Percentiles rank a stretch among this genome's conserved stretches.
Evolutionary conservation across 2,888 invertebrate species (phyloP).

Genomic region (Tenthredo distinguenda): DNA sequence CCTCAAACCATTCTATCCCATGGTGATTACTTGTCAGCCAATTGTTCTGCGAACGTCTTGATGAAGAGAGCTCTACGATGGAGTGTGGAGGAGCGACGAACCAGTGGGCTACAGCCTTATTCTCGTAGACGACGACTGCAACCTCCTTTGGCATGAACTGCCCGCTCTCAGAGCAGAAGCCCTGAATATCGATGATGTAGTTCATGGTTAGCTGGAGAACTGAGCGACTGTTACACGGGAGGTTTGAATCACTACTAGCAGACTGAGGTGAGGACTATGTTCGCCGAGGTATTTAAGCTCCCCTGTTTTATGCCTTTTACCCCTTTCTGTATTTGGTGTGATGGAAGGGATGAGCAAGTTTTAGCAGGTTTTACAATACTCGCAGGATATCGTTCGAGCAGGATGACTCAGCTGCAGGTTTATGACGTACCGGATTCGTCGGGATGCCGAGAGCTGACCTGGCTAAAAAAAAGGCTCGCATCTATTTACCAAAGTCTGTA

Average conservation of each 20-base stretch:
- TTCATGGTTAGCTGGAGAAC: neutral
- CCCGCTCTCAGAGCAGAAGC: neutral
- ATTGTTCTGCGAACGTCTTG: neutral
- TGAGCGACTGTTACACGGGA: neutral
- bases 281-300: neutral
- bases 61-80: neutral
- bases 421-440: neutral
- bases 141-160: neutral
- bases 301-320: neutral
- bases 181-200: neutral
- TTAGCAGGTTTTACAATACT: no score
- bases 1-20: neutral
- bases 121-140: neutral
- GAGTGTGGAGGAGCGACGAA: neutral
- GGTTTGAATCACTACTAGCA: no score
- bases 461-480: neutral
- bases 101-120: neutral
- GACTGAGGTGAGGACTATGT: no score
- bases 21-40: neutral
- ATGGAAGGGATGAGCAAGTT: no score
- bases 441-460: neutral
- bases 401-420: neutral
- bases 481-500: constrained; percentile 52
- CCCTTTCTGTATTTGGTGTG: neutral
- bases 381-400: no score